phyloP scores from a whole-genome alignment of 2,797 vertebrate species.

The Streptopelia turtur region DNA sequence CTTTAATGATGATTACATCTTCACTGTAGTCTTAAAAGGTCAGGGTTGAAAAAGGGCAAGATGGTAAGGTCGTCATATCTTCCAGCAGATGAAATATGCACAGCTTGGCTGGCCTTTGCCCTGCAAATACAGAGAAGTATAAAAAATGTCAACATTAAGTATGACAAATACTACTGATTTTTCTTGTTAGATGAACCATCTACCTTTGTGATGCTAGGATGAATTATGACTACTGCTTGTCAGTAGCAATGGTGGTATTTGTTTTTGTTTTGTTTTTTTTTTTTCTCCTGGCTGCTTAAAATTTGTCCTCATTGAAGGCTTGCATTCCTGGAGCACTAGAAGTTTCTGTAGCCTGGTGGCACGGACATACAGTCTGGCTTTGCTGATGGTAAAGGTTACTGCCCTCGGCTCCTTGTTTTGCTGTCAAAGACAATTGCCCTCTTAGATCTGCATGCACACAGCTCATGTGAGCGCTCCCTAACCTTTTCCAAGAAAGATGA shows the following conservation, averaged over 20 bases:
- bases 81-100: constrained; percentile 60
- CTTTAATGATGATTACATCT: neutral
- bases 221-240: constrained; percentile 30
- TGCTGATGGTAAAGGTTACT: constrained; percentile 48
- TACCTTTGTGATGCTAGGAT: constrained; percentile 38
- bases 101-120: constrained; percentile 43
- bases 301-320: neutral
- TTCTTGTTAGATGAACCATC: constrained; percentile 41
- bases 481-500: constrained; percentile 12
- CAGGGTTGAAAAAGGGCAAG: constrained; percentile 39
- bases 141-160: constrained; percentile 59
- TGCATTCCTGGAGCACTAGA: neutral
- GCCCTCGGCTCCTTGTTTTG: neutral
- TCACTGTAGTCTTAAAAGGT: constrained; percentile 49
- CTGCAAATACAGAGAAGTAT: constrained; percentile 57
- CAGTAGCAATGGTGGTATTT: constrained; percentile 17
- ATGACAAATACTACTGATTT: constrained; percentile 64
- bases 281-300: neutral
- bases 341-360: constrained; percentile 17
- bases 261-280: neutral
- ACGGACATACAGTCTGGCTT: neutral
- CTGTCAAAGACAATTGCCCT: constrained; percentile 13
- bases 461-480: neutral
- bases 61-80: constrained; percentile 30
- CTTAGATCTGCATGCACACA: neutral